phyloP scores from a whole-genome alignment of 2,113 vertebrate genomes.

The Mirza zaza region DNA sequence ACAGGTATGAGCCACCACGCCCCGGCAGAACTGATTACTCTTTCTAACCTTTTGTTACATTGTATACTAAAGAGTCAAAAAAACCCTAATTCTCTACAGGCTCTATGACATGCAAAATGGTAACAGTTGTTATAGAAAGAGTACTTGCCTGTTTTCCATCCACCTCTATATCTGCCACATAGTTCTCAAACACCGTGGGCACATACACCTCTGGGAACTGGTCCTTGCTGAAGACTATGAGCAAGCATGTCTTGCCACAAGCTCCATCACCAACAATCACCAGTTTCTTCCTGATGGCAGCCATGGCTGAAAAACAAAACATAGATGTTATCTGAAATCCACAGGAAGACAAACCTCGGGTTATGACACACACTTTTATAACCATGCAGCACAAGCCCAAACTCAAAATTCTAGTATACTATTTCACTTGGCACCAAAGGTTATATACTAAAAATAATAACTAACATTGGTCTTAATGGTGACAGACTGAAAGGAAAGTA shows the following conservation, averaged over 20 bases:
- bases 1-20: too few relatives aligned
- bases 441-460: not conserved
- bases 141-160: constrained; percentile 95
- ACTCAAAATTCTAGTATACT: not conserved
- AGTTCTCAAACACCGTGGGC: constrained; percentile 98
- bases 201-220: constrained; percentile 99
- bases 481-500: not conserved
- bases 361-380: not conserved
- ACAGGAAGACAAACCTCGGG: constrained; percentile 23
- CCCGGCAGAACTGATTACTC: not conserved
- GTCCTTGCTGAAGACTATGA: constrained; percentile 99
- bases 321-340: not conserved
- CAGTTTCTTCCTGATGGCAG: constrained; percentile 99
- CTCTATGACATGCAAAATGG: not conserved
- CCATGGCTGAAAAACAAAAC: constrained; percentile 89
- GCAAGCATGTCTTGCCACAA: constrained; percentile 98
- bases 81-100: not conserved
- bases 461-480: not conserved
- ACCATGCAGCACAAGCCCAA: not conserved
- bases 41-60: not conserved
- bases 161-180: constrained; percentile 98
- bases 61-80: not conserved
- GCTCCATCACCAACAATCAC: constrained; percentile 99
- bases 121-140: not conserved
- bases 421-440: not conserved